Evolutionary conservation across 2,888 invertebrate species (phyloP), one percentile per base, ranked within the genome.

Genomic region (Synergus umbraculus): DNA sequence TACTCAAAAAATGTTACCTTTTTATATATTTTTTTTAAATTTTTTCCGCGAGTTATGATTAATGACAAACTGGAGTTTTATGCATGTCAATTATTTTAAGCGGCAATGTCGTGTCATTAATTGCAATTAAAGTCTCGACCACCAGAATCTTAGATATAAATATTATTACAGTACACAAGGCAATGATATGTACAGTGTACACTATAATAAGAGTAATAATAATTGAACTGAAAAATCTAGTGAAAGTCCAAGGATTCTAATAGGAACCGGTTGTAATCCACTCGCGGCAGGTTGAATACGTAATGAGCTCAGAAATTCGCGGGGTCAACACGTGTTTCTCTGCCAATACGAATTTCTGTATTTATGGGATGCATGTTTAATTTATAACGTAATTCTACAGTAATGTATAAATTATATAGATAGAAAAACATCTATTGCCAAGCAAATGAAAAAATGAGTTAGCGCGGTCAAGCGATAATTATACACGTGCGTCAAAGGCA

Each of bases 161-260:
- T 65, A 65, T 65, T 65, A 65, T 37, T 65, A 41, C 37, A 41
- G 37, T 65, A 41, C 65, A 65, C 41, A 41, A 12, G 64, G 64
- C 37, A 64, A 29, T 29, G 41, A 37, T 65, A 65, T 37, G 37
- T 37, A 37, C 37, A 49, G 49, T 5, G 5, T 49, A 49, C 22
- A 67, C 66, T 67, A 49, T 49, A 49, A 69, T 69, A 46, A 49
- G 69, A 46, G 69, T 49, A 69, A 49, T 67, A 69, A 69, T 69
- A 49, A 46, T 46, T 18, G 46, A 13, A 29, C 29, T 22, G 29
- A 69, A 69, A 69, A 69, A 69, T 69, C 69, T 15, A 69, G 69
- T 69, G 69, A 69, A 69, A 69, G 69, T 69, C 13, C 29, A 69
- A 29, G 46, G 44, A 29, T 67, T 67, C 44, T 44, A 67, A 46